Evolutionary conservation across 2,797 vertebrate species (phyloP), one percentile per base, ranked within the genome.

Genomic region (Cercopithecus diana): DNA sequence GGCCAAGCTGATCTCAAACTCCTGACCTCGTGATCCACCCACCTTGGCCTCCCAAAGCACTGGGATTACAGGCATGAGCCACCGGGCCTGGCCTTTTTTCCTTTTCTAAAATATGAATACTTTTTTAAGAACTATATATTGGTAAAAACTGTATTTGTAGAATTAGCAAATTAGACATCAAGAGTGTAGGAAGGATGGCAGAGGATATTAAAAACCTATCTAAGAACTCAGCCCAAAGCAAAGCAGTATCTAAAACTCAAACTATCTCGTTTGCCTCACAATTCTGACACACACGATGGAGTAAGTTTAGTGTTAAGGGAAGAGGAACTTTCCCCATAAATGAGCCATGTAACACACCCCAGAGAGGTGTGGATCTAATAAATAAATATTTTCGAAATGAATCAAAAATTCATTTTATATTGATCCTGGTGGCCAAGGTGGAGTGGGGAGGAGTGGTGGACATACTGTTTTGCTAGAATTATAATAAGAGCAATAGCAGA

Each of bases 91-190:
- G 15, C 15, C 15, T 67, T 67, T 67, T 33, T n/a, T 8, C 33
- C 17, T 33, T 67, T 82, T 26, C 67, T 91, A 90, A 76, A 85
- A 52, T 79, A n/a, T 50, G 28, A 24, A 50, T 33, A 19, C 30
- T 24, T 96, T 84, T 92, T 82, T 3, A 43, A 92, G 39, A 61
- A 17, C 39, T 92, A 10, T 58, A 41, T 61, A 73, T 92, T 55
- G 7, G 24, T 57, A 82, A 55, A 45, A 90, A 39, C 33, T 94
- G 10, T 72, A 82, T 33, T 73, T 81, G 39, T n/a, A 36, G 57
- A 82, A 88, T 90, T 48, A 92, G 33, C 24, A 86, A 76, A 82
- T 91, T 90, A 84, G 76, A 55, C 9, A 33, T 76, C 11, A 81
- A n/a, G 33, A 43, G 2, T 45, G 67, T 1, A 87, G 30, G 17